phyloP scores from a whole-genome alignment of 2,888 invertebrate species.

The Apotomis capreana region DNA sequence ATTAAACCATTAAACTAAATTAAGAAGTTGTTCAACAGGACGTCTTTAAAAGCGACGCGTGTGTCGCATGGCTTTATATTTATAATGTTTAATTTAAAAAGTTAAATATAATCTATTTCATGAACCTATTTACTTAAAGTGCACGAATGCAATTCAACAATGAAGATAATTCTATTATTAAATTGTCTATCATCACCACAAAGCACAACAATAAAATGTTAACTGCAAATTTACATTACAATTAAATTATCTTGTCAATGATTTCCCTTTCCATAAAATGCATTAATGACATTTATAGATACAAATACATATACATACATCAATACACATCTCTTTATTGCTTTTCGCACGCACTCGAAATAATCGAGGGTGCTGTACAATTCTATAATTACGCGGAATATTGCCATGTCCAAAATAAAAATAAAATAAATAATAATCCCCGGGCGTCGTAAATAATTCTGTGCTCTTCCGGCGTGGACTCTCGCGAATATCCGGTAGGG shows the following conservation, averaged over 20 bases:
- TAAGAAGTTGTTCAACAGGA: too few relatives aligned
- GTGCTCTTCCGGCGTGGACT: conserved; percentile 69
- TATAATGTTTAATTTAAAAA: too few relatives aligned
- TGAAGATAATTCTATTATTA: neutral
- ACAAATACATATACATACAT: conserved; percentile 32
- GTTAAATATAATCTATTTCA: too few relatives aligned
- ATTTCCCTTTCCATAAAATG: conserved; percentile 37
- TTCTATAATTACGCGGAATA: conserved; percentile 62
- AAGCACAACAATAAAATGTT: conserved; percentile 33
- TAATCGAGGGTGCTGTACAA: conserved; percentile 46
- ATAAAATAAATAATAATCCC: conserved; percentile 70
- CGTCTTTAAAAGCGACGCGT: too few relatives aligned
- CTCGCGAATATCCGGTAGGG: conserved; percentile 68
- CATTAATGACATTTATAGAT: conserved; percentile 35
- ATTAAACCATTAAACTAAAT: too few relatives aligned
- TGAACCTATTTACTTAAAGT: too few relatives aligned
- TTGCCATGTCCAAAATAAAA: conserved; percentile 65
- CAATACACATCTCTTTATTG: conserved; percentile 35
- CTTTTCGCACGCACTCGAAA: conserved; percentile 43
- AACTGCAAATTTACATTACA: conserved; percentile 38
- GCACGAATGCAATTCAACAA: too few relatives aligned
- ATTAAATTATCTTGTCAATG: conserved; percentile 40
- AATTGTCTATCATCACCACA: neutral
- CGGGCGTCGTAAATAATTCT: conserved; percentile 65
- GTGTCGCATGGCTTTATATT: too few relatives aligned